phyloP scores from a whole-genome alignment of 2,888 invertebrate species.

The Acleris cristana region DNA sequence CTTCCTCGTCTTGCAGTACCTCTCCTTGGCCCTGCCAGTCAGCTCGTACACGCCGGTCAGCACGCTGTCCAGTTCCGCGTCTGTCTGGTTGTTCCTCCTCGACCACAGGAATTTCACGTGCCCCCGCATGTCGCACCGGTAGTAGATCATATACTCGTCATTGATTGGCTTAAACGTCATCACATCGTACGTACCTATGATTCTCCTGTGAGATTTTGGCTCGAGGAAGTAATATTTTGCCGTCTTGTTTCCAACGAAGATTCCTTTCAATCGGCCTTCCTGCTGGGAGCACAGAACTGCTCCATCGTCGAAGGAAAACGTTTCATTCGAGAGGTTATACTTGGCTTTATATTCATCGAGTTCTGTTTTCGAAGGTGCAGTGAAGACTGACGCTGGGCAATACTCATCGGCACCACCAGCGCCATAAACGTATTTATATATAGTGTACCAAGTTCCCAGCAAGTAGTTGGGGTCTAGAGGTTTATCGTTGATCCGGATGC shows the following conservation, averaged over 20 bases:
- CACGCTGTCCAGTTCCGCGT: neutral
- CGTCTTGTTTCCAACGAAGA: constrained; percentile 4
- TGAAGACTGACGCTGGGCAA: neutral
- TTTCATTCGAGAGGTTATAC: constrained; percentile 3
- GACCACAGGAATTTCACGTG: constrained; percentile 13
- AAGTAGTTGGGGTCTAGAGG: neutral
- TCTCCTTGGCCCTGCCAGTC: neutral
- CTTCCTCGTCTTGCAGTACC: neutral
- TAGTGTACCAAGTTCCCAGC: constrained; percentile 5
- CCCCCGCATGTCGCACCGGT: constrained; percentile 1
- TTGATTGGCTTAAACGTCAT: neutral
- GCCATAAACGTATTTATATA: neutral
- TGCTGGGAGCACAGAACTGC: neutral
- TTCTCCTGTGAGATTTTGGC: neutral
- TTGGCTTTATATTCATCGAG: constrained; percentile 5
- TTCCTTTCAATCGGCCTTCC: neutral
- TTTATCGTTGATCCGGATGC: neutral
- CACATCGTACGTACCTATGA: constrained; percentile 1
- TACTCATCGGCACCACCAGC: neutral
- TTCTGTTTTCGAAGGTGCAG: neutral
- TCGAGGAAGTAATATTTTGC: constrained; percentile 5
- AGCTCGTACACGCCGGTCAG: neutral
- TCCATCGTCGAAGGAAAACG: constrained; percentile 5
- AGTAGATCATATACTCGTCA: neutral
- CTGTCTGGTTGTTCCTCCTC: constrained; percentile 2